Evolutionary conservation across 2,113 vertebrate species (phyloP).

Genomic region (Brienomyrus longianalis): DNA sequence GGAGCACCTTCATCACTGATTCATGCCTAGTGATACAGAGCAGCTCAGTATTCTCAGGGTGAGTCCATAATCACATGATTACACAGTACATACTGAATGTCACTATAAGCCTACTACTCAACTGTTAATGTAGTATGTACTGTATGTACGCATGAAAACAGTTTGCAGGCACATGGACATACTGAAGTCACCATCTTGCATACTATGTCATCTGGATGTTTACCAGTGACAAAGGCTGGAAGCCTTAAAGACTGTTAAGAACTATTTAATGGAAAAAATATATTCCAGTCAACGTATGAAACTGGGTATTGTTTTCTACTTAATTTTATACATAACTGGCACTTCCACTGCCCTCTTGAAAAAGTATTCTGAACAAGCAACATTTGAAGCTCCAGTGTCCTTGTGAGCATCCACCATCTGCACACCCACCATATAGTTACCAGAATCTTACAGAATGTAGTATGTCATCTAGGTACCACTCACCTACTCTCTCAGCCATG

Average conservation of each 20-base stretch:
- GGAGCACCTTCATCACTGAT: neutral
- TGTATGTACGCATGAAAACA: neutral
- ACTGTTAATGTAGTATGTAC: neutral
- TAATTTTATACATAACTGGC: neutral
- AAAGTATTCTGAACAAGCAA: neutral
- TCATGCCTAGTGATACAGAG: neutral
- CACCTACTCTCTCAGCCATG: neutral
- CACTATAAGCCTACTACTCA: neutral
- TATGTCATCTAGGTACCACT: neutral
- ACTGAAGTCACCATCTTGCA: neutral
- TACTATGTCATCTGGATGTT: neutral
- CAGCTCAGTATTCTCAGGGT: neutral
- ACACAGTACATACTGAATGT: neutral
- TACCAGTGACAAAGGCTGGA: neutral
- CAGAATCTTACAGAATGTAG: neutral
- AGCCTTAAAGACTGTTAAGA: neutral
- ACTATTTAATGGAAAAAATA: neutral
- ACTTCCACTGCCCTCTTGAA: neutral
- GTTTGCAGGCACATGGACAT: neutral
- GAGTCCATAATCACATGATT: neutral
- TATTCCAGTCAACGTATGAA: neutral
- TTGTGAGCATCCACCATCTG: neutral
- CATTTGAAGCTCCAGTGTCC: neutral
- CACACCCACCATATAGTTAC: neutral
- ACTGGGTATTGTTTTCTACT: neutral